These are phyloP conservation scores for Lycocerus yunnanus DNA, from an alignment of 2,888 invertebrate species.

Conservation along the genomic window DNA sequence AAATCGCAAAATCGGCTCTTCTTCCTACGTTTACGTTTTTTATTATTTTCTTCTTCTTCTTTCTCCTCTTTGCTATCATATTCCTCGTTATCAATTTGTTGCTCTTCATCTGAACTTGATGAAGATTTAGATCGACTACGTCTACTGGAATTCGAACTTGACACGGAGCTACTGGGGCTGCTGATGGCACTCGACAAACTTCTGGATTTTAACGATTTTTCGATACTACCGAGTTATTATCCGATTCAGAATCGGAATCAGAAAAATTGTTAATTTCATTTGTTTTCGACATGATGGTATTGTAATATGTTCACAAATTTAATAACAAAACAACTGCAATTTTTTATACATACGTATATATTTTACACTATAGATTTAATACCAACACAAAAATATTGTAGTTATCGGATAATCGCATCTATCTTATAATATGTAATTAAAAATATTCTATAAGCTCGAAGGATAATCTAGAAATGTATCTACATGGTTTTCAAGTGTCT, in stretches of 20 bases:
- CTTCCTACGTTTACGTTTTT: conserved; percentile 71
- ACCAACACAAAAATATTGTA: too few relatives aligned
- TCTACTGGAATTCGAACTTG: conserved; percentile 43
- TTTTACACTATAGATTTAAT: too few relatives aligned
- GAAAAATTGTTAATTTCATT: too few relatives aligned
- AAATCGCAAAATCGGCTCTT: conserved; percentile 86
- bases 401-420: too few relatives aligned
- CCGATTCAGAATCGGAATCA: conserved; percentile 49
- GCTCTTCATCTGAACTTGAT: too few relatives aligned
- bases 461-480: too few relatives aligned
- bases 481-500: too few relatives aligned
- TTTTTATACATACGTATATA: too few relatives aligned
- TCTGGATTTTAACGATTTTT: conserved; percentile 58
- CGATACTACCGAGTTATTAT: conserved; percentile 65
- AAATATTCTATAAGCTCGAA: too few relatives aligned
- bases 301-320: not conserved
- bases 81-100: too few relatives aligned
- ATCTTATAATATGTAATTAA: too few relatives aligned
- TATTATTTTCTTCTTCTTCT: conserved; percentile 76
- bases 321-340: not conserved
- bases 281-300: conserved; percentile 74
- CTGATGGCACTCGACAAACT: conserved; percentile 60
- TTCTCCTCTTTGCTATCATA: conserved; percentile 67
- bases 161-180: conserved; percentile 39
- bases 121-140: conserved; percentile 42